Conservation (phyloP, 2,113 vertebrate species). For the Pyxicephalus adspersus region DNA sequence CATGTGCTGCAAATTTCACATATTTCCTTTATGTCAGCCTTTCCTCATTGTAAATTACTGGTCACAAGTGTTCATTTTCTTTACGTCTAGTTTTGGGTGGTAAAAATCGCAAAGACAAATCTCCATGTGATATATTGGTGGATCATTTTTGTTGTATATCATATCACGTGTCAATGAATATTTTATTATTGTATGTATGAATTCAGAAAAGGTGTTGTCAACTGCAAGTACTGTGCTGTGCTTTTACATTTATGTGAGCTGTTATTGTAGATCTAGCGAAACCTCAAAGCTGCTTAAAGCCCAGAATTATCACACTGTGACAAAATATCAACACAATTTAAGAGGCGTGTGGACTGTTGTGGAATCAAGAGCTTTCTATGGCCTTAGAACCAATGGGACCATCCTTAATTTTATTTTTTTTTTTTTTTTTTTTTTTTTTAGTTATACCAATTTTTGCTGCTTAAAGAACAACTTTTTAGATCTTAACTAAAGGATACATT, state of each 20-base stretch:
- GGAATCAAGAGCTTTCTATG: background rate
- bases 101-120: background rate
- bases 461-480: background rate
- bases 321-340: background rate
- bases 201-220: no score
- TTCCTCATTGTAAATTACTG: background rate
- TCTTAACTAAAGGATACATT: conserved; percentile 17
- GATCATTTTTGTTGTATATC: background rate
- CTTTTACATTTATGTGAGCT: background rate
- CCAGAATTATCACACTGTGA: background rate
- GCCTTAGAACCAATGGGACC: background rate
- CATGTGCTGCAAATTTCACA: background rate
- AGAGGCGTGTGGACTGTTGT: background rate
- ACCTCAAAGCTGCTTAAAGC: conserved; percentile 20
- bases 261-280: background rate
- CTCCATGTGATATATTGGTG: background rate
- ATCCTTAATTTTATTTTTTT: background rate
- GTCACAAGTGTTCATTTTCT: background rate
- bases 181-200: no score
- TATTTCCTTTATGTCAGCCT: background rate
- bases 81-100: background rate
- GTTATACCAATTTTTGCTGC: background rate
- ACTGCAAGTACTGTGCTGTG: background rate
- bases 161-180: background rate
- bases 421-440: no score